Base-by-base conservation (phyloP, 1,140 invertebrate genomes). In the Scaptomyza montana region DNA sequence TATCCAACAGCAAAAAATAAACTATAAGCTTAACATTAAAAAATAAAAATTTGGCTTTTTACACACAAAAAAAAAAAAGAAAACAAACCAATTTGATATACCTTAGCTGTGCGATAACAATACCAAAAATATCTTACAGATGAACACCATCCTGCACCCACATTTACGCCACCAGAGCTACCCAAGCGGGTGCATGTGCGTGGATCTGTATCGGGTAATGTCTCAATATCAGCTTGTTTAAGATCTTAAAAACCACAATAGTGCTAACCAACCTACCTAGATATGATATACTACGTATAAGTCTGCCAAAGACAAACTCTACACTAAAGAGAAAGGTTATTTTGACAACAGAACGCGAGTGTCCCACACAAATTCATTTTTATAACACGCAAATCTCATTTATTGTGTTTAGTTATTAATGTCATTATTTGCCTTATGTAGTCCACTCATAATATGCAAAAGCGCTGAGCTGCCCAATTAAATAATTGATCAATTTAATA, bases 91-190 rank as follows among this genome's bases (percentile, higher is more conserved):
- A 77, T 78, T 74, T 75, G 77, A 65, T 78, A 55, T 77, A 77
- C 39, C 43, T 69, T 28, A 74, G 75, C 81, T 77, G 81, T 78
- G 82, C 75, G 75, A 82, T 86, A 87, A 86, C 82, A 69, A 87
- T 78, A 84, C 70, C 73, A 79, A 77, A 80, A 84, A 89, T 91
- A 95, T 96, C 95, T 96, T 97, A 94, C 96, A 97, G 96, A 97
- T 96, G 96, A 97, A 94, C 96, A 96, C 94, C 96, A 97, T 95
- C 96, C 96, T 95, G 96, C 96, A 94, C 96, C 96, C 93, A 97
- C 96, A 94, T 98, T 97, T 95, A 98, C 97, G 94, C 97, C 97
- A 94, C 97, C 97, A 95, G 97, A 98, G 96, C 96, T 98, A 94
- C 97, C 97, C 94, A 98, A 98, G 95, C 96, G 97, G 95, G 96